phyloP scores from a whole-genome alignment of 2,113 vertebrate genomes.

The Ailurus styani region DNA sequence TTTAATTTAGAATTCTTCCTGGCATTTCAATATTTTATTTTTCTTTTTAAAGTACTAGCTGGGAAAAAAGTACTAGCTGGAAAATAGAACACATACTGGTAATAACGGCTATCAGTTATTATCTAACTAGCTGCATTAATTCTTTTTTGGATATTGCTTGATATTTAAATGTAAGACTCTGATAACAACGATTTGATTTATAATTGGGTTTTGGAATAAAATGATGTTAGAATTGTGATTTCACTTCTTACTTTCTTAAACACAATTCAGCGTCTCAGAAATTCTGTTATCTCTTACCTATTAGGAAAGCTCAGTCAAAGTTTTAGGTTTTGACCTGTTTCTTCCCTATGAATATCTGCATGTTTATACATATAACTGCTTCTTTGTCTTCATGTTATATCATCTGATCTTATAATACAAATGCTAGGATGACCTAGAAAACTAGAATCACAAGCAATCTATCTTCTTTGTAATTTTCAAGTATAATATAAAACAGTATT shows the following conservation, averaged over 20 bases:
- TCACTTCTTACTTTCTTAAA: conserved; percentile 35
- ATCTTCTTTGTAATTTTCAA: conserved; percentile 41
- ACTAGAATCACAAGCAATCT: background rate
- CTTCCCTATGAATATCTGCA: background rate
- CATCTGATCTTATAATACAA: background rate
- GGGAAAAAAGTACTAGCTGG: conserved; percentile 36
- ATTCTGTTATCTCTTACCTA: conserved; percentile 3
- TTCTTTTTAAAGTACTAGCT: conserved; percentile 26
- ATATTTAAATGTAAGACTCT: conserved; percentile 6
- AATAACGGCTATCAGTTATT: background rate
- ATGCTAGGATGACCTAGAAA: conserved; percentile 28
- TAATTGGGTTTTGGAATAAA: conserved; percentile 27
- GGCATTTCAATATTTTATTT: conserved; percentile 6
- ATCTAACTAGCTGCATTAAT: too few species aligned
- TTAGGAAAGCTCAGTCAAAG: background rate
- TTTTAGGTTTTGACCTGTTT: conserved; percentile 31
- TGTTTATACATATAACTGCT: background rate
- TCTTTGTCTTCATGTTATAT: conserved; percentile 40
- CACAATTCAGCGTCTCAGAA: background rate
- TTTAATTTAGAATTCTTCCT: conserved; percentile 31
- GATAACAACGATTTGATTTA: conserved; percentile 24
- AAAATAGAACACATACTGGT: conserved; percentile 20
- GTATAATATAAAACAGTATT: conserved; percentile 10
- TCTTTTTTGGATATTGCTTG: conserved; percentile 3
- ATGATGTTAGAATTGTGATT: conserved; percentile 1